phyloP scores from a whole-genome alignment of 2,888 invertebrate species.

The Philhelius pedissequus region DNA sequence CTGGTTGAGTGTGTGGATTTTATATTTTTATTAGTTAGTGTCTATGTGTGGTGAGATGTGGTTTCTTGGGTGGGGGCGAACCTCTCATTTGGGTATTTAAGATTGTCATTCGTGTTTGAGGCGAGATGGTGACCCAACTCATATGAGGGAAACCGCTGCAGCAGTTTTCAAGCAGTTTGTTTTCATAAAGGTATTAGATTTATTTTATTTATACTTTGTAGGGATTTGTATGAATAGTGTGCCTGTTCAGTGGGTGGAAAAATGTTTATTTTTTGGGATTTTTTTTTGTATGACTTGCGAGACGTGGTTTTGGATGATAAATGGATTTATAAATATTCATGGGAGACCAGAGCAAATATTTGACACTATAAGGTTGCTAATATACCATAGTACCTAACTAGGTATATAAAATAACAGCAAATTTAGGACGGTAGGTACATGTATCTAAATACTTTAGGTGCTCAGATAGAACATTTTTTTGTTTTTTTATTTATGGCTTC shows the following conservation, averaged over 20 bases:
- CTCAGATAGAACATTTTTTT: not conserved
- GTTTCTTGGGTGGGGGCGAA: constrained; percentile 1
- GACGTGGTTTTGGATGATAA: constrained; percentile 36
- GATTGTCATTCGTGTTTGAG: constrained; percentile 5
- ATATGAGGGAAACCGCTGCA: constrained; percentile 26
- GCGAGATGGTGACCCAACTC: not conserved
- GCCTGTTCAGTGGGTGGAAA: constrained; percentile 18
- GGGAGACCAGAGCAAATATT: constrained; percentile 44
- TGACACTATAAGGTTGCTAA: constrained; percentile 24
- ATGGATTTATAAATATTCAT: constrained; percentile 62
- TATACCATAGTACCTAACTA: too few species aligned
- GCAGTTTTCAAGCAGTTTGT: not conserved
- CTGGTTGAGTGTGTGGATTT: constrained; percentile 45
- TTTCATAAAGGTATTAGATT: not conserved
- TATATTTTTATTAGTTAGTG: not conserved
- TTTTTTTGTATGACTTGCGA: not conserved
- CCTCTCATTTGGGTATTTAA: not conserved
- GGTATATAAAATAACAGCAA: not conserved
- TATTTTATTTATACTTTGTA: not conserved
- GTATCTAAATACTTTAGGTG: not conserved
- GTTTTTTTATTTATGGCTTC: not conserved
- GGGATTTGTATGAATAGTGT: not conserved
- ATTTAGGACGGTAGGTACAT: not conserved
- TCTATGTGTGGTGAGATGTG: not conserved
- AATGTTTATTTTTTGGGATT: not conserved